Evolutionary conservation across 2,797 vertebrate species (phyloP), one percentile per base, ranked within the genome.

Genomic region (Propithecus deckenii): DNA sequence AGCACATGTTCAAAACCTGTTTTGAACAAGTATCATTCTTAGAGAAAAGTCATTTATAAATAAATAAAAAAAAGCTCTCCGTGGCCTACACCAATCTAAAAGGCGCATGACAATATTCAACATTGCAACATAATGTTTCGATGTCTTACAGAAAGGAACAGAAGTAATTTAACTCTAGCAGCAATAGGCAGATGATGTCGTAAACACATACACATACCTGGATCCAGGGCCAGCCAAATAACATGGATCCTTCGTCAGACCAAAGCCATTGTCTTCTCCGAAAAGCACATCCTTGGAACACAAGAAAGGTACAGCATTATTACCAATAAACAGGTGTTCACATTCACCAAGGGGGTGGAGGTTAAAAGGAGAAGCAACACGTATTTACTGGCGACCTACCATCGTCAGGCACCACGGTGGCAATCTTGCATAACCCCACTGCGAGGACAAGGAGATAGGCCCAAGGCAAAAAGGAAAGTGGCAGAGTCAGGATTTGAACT

Each of bases 271-370:
- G 80, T 98, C 97, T 30, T 99, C 99, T 80, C 95, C 98, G 71
- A 98, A 95, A 96, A 99, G 94, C 90, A 98, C 96, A 96, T 99
- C 99, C 99, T 99, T 98, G 87, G 98, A 97, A 97, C 0, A 95
- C 22, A 97, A 94, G 96, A 88, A 95, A 75, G 46, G 22, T 13
- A 63, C 28, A 35, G 4, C 0, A 8, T 89, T 83, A 79, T 23
- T 89, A 75, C 28, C 32, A 61, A 85, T 7, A 59, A 32, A 72
- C 0, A 18, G 32, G 23, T 20, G 15, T 80, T 74, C 38, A 30
- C 28, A 75, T 63, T 86, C 38, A 67, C 85, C 11, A 50, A 55
- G 13, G 11, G 35, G 25, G 38, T 67, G 22, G 28, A 57, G 41
- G 69, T 5, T 65, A 38, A 50, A 72, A 89, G 75, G 48, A 86